Base-by-base conservation (phyloP, 2,888 invertebrate species). In the Cyaniris semiargus region DNA sequence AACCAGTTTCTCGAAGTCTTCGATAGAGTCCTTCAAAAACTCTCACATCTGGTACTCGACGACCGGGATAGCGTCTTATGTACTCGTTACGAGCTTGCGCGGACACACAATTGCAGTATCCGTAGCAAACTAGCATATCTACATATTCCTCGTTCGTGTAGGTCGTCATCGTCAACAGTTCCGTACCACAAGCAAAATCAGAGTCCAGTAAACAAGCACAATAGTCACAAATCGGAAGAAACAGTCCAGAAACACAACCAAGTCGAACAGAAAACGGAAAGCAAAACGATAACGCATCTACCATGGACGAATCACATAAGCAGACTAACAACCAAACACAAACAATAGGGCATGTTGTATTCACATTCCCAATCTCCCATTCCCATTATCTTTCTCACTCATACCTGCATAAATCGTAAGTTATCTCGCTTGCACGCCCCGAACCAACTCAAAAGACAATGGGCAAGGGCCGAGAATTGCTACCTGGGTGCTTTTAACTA, bases 41-140 rank as follows among this genome's bases (percentile, higher is more conserved):
- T 74, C 78, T 72, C 70, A 80, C 81, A 80, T 82, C 80, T 78
- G 82, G 83, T 75, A 81, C 80, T 80, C 82, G 82, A 78, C 82
- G 82, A 58, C 78, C 77, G 56, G 82, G 81, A 76, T 78, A 82
- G 31, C 83, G 82, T 76, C 76, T 38, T 79, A 80, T 79, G 78
- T 83, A 83, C 77, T 83, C 81, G 53, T 78, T 60, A 44, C 81
- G 80, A 81, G 82, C 82, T 77, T 76, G 80, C 53, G 79, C 79
- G 44, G 81, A 80, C 60, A 76, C 76, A 56, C 76, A 72, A 70
- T 80, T 75, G 78, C 53, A 75, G 27, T 75, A 75, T 53, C 74
- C 74, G 56, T 75, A 75, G 53, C 74, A 75, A 75, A 75, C 27
- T 31, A 75, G 53, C 74, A 75, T 75, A 53, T 48, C 74, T 48